These are phyloP conservation scores for Umimayanthus kanabou DNA, from an alignment of 92 coral and sea anemone genomes.

Conservation along the genomic window DNA sequence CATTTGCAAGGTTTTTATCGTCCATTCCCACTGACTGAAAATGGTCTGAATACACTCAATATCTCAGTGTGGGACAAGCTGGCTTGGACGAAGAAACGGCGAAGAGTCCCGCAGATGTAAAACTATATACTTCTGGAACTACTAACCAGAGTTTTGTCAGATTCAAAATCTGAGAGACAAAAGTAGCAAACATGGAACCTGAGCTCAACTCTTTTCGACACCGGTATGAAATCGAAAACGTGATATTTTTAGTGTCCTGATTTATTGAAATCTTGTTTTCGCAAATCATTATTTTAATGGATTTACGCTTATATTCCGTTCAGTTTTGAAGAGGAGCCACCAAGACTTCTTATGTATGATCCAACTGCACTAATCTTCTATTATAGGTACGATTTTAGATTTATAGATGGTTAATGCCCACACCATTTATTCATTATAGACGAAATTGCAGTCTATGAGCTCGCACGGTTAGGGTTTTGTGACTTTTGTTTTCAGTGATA, in stretches of 20 bases:
- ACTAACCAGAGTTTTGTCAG: background rate
- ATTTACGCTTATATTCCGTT: background rate
- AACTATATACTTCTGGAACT: background rate
- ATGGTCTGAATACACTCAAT: background rate
- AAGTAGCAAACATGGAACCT: conserved; percentile 5
- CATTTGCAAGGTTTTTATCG: conserved; percentile 27
- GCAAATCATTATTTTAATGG: background rate
- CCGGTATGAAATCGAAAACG: conserved; percentile 30
- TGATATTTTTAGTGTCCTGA: background rate
- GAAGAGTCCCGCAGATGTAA: background rate
- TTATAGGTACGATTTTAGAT: conserved; percentile 30
- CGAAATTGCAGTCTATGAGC: background rate
- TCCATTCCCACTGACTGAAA: conserved; percentile 11
- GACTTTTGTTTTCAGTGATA: too few relatives aligned
- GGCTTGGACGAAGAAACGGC: background rate
- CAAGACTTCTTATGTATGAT: conserved; percentile 34
- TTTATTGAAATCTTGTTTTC: conserved; percentile 2
- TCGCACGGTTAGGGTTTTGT: background rate
- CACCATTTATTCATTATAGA: background rate
- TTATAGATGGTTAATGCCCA: background rate
- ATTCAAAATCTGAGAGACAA: background rate
- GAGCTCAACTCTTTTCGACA: background rate
- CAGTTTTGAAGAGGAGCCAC: conserved; percentile 16
- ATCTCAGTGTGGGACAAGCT: conserved; percentile 13
- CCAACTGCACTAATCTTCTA: conserved; percentile 38